Evolutionary conservation across 2,888 invertebrate genomes (phyloP), one percentile per base, ranked within the genome.

Genomic region (Meiosimyza decipiens): DNA sequence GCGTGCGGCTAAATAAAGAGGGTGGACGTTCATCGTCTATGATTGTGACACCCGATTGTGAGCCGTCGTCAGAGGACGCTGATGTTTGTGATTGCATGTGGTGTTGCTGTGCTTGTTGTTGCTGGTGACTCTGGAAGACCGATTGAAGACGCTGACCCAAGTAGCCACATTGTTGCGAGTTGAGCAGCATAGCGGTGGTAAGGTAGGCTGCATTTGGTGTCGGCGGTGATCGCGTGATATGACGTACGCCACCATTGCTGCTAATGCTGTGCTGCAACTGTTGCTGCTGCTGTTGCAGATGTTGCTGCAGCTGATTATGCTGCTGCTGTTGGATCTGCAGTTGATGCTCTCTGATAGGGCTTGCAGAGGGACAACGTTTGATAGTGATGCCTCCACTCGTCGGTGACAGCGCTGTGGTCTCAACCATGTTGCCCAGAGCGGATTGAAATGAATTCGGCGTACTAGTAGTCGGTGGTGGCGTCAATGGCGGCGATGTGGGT

Each of bases 121-220:
- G 81, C 18, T 81, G 80, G 18, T 82, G 81, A 16, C 80, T 79
- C 72, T 82, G 87, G 55, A 86, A 83, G 47, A 86, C 87, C 73
- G 86, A 86, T 77, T 87, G 87, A 67, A 87, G 70, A 6, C 87
- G 82, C 76, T 87, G 87, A 4, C 87, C 87, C 68, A 87, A 77
- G 75, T 86, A 87, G 54, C 85, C 85, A 76, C 87, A 87, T 74
- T 85, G 85, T 76, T 86, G 87, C 15, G 85, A 86, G 73, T 87
- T 87, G 49, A 87, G 80, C 62, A 87, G 76, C 87, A 87, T 87
- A 75, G 87, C 87, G 50, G 87, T 87, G 71, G 87, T 87, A 55
- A 87, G 75, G 74, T 87, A 87, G 68, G 81, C 84, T 18, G 84
- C 82, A 76, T 82, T 83, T 67, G 80, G 76, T 13, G 78, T 77